Evolutionary conservation across 2,797 vertebrate genomes (phyloP).

Genomic region (Aeoliscus strigatus): DNA sequence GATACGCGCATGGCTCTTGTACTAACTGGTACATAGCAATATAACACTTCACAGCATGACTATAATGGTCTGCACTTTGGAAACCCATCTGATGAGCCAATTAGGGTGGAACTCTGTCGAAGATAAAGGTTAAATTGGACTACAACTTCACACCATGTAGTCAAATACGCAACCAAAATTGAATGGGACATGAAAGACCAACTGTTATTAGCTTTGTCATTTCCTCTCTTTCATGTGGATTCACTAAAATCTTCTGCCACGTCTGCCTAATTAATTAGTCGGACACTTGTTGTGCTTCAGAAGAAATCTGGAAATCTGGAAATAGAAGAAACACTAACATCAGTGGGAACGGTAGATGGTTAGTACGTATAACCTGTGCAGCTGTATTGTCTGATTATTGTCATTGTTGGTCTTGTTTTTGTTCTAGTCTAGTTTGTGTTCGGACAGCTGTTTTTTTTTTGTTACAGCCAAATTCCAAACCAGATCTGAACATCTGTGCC

Average conservation of each 20-base stretch:
- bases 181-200: no score
- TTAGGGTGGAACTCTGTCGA: not conserved
- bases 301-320: not conserved
- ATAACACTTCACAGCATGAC: slow-evolving; percentile 10
- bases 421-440: no score
- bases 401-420: no score
- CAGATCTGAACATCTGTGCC: no score
- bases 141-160: not conserved
- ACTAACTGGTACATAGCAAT: not conserved
- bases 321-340: not conserved
- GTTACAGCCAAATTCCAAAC: no score
- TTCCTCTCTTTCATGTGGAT: not conserved
- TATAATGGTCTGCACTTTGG: not conserved
- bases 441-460: no score
- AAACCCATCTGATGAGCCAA: not conserved
- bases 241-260: not conserved
- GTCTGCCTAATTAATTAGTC: slow-evolving; percentile 2
- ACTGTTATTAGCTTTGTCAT: not conserved
- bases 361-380: no score
- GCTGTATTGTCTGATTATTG: no score
- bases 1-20: slow-evolving; percentile 6
- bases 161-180: no score
- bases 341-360: no score
- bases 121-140: no score
- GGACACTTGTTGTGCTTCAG: not conserved